Conservation (phyloP, 2,113 vertebrate genomes). For the Leucopternis melanops region DNA sequence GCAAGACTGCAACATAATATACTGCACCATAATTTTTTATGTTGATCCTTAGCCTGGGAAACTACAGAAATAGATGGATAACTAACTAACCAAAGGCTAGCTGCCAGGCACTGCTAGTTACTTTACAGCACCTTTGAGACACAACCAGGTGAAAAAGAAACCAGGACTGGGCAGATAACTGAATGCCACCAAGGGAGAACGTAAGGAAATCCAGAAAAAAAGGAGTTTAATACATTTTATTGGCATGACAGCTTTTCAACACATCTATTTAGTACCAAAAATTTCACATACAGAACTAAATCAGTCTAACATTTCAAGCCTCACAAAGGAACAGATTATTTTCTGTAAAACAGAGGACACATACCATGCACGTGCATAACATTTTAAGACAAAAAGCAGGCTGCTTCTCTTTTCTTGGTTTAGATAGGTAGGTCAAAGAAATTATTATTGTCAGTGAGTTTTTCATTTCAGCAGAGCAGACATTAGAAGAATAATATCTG, state of each 20-base stretch:
- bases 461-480: constrained; percentile 40
- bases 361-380: neutral
- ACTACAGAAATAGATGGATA: neutral
- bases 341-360: neutral
- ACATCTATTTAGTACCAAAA: neutral
- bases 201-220: neutral
- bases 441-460: neutral
- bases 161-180: neutral
- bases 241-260: neutral
- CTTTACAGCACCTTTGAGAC: neutral
- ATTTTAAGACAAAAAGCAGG: neutral
- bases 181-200: neutral
- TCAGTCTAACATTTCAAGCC: neutral
- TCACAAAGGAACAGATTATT: constrained; percentile 9
- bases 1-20: constrained; percentile 1
- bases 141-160: neutral
- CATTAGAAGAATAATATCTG: constrained; percentile 28
- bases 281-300: neutral
- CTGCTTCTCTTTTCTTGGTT: neutral
- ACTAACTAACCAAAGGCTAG: neutral
- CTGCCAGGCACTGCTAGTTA: neutral
- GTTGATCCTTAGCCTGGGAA: neutral
- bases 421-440: constrained; percentile 10
- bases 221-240: neutral
- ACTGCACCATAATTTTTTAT: neutral